Evolutionary conservation across 2,113 vertebrate genomes (phyloP).

Genomic region (Chiloscyllium plagiosum): DNA sequence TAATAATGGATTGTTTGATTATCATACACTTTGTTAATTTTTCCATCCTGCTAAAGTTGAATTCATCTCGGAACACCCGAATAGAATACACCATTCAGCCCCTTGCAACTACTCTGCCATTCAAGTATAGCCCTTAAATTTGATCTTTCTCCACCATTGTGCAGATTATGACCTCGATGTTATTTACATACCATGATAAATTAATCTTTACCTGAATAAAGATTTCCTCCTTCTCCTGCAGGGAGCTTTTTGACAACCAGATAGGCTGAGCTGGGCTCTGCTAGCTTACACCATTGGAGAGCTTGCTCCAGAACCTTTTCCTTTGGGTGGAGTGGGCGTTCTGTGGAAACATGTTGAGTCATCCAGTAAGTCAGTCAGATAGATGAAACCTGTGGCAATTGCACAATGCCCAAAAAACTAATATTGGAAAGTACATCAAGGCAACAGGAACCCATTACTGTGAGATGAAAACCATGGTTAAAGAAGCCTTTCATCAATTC

Average conservation of each 20-base stretch:
- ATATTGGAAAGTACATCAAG: neutral
- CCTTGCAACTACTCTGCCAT: no score
- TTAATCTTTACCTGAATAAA: conserved; percentile 74
- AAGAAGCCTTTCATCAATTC: neutral
- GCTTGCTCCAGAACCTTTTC: conserved; percentile 94
- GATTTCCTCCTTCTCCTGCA: conserved; percentile 70
- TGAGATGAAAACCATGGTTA: no score
- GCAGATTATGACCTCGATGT: neutral
- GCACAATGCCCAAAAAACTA: neutral
- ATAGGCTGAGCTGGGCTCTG: conserved; percentile 79
- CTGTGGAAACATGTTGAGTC: conserved; percentile 48
- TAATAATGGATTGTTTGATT: no score
- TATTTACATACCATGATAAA: no score
- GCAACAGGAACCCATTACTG: neutral
- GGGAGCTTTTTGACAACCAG: conserved; percentile 83
- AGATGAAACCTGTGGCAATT: neutral
- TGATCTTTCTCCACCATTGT: neutral
- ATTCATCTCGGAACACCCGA: neutral
- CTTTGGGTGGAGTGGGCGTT: conserved; percentile 87
- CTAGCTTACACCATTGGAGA: conserved; percentile 90
- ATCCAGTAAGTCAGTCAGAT: no score
- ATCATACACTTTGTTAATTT: neutral
- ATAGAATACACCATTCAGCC: no score
- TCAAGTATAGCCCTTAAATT: no score
- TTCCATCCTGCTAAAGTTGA: neutral